Conservation (phyloP, 2,113 vertebrate species). For the Sapajus apella region DNA sequence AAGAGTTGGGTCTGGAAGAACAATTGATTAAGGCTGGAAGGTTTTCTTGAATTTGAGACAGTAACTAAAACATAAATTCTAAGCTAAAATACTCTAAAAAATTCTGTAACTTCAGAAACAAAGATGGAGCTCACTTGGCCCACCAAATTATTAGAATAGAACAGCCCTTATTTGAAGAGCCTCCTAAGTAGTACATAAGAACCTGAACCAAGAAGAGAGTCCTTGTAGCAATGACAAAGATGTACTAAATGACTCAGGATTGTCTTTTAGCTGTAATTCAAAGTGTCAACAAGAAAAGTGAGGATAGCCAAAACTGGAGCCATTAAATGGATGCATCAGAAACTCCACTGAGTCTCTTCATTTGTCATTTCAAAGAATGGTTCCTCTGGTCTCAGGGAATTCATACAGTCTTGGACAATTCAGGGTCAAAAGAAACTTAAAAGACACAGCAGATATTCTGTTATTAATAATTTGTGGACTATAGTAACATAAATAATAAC, state of each 20-base stretch:
- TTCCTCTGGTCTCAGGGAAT: not conserved
- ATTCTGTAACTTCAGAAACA: not conserved
- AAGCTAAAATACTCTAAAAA: not conserved
- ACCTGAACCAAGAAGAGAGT: not conserved
- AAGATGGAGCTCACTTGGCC: not conserved
- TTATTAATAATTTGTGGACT: not conserved
- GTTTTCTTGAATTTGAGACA: conserved; percentile 16
- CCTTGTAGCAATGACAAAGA: not conserved
- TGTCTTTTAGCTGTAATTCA: not conserved
- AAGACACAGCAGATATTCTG: not conserved
- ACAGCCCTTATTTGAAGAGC: not conserved
- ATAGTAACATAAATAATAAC: not conserved
- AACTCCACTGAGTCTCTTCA: not conserved
- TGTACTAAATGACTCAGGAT: not conserved
- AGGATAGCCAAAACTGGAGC: not conserved
- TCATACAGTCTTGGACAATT: not conserved
- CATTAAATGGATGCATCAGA: not conserved
- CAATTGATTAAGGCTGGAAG: not conserved
- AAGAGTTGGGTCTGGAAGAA: not conserved
- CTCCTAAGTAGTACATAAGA: not conserved
- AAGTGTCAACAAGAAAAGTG: not conserved
- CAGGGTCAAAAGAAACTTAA: not conserved
- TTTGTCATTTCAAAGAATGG: not conserved
- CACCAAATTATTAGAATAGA: not conserved
- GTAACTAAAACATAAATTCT: not conserved